Base-by-base conservation (phyloP, 2,797 vertebrate species). In the Neoniphon sammara region DNA sequence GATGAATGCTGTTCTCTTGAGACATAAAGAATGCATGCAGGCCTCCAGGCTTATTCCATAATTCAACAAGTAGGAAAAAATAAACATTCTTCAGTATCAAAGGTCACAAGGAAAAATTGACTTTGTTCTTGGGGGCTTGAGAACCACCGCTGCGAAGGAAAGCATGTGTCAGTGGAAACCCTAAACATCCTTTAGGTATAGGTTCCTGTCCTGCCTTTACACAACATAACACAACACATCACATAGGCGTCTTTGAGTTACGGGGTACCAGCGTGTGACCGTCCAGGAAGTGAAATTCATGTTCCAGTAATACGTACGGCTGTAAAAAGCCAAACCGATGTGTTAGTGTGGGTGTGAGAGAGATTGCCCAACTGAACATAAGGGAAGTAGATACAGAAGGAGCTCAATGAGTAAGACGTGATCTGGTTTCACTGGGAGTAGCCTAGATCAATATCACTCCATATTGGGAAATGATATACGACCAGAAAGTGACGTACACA, bases 351-450 rank as follows among this genome's bases (percentile, higher is more conserved):
- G 64, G 66, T 67, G 78, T 73, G 65, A 21, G 55, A 76, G 17
- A 53, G 21, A 42, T 81, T 78, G 53, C 55, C 36, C 20, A 81
- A 66, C n/a, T 17, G 14, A 61, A 39, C 25, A 58, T 21, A 52
- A 50, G 36, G 73, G 83, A 85, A 89, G 79, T 80, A 62, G 23
- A 18, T 27, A 7, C 36, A 18, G 47, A 12, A 10, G 3, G 52
- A 47, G 12, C 8, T 23, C 4, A 3, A 80, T 14, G 20, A 73
- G 56, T 3, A 34, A 61, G 46, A 20, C 34, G 7, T 18, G 50
- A 30, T 36, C 27, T 66, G 17, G 31, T 60, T 18, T 34, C 55
- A 44, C 42, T 49, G 20, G 67, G 11, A 62, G 64, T 57, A 44
- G 70, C 59, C 18, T 5, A 47, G 46, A 47, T 47, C 46, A 47